A percentile compares a stretch with the other conserved stretches of the same genome.
phyloP scores from a whole-genome alignment of 2,113 vertebrate species.

The Spea bombifrons region DNA sequence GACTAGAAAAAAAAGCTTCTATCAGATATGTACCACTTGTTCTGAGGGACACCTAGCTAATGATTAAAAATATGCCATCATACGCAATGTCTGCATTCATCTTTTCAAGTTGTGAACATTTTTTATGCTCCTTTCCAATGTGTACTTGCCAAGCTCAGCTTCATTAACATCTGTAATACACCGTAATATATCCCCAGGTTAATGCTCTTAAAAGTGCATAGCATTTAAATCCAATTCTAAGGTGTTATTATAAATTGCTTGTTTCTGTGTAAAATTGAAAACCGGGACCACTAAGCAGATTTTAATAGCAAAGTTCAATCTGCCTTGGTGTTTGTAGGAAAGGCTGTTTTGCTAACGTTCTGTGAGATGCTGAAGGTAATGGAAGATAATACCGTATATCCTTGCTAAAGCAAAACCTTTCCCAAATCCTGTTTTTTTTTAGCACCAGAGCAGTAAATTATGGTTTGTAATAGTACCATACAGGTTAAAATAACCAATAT shows the following conservation, averaged over 20 bases:
- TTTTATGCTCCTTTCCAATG: neutral
- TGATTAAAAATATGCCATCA: neutral
- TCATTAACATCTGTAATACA: constrained; percentile 66
- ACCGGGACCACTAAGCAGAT: constrained; percentile 52
- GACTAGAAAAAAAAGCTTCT: no score
- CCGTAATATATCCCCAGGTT: constrained; percentile 61
- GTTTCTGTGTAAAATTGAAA: constrained; percentile 57
- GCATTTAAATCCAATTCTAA: constrained; percentile 56
- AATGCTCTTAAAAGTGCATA: constrained; percentile 56
- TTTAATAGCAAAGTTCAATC: constrained; percentile 52
- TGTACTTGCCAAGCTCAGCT: constrained; percentile 54
- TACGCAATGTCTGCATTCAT: neutral
- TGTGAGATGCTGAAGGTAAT: neutral
- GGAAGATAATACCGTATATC: neutral
- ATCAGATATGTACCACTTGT: no score
- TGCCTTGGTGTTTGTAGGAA: constrained; percentile 1
- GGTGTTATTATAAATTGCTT: constrained; percentile 57
- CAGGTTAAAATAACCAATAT: no score
- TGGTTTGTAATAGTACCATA: no score
- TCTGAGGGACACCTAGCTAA: neutral
- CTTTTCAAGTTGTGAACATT: neutral
- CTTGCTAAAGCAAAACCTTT: no score
- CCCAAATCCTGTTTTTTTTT: no score
- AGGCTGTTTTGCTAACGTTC: neutral
- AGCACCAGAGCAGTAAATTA: no score